phyloP scores from a whole-genome alignment of 2,797 vertebrate genomes.

The Pseudochaenichthys georgianus region DNA sequence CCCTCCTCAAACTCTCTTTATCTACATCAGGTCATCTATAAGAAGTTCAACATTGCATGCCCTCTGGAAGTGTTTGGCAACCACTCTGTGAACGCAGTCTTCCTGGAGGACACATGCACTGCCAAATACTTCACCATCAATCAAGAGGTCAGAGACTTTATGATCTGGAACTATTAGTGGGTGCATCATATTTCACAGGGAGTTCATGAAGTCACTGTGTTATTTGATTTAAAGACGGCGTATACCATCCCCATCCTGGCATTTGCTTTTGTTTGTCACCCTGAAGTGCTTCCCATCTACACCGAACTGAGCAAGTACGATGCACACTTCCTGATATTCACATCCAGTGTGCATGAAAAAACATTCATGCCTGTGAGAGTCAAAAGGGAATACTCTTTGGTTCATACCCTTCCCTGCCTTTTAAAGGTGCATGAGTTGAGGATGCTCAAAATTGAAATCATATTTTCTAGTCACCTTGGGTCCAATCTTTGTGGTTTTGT shows the following conservation, averaged over 20 bases:
- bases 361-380: background rate
- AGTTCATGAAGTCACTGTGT: slow-evolving; percentile 24
- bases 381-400: background rate
- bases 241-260: slow-evolving; percentile 95
- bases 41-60: slow-evolving; percentile 92
- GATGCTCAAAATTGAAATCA: too few species aligned
- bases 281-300: slow-evolving; percentile 96
- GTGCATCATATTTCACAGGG: slow-evolving; percentile 43
- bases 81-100: slow-evolving; percentile 43
- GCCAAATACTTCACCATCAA: slow-evolving; percentile 82
- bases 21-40: slow-evolving; percentile 91
- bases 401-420: background rate
- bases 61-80: slow-evolving; percentile 75
- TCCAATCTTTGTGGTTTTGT: too few species aligned
- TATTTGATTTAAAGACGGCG: slow-evolving; percentile 88
- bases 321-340: background rate
- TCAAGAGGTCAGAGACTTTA: slow-evolving; percentile 77
- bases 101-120: slow-evolving; percentile 68
- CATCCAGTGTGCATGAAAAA: background rate
- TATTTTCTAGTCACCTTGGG: too few species aligned
- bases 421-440: background rate
- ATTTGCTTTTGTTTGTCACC: slow-evolving; percentile 97
- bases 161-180: slow-evolving; percentile 46
- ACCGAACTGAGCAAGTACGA: slow-evolving; percentile 90
- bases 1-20: slow-evolving; percentile 7